Conservation (phyloP, 2,888 invertebrate species). For the Thecophora atra region DNA sequence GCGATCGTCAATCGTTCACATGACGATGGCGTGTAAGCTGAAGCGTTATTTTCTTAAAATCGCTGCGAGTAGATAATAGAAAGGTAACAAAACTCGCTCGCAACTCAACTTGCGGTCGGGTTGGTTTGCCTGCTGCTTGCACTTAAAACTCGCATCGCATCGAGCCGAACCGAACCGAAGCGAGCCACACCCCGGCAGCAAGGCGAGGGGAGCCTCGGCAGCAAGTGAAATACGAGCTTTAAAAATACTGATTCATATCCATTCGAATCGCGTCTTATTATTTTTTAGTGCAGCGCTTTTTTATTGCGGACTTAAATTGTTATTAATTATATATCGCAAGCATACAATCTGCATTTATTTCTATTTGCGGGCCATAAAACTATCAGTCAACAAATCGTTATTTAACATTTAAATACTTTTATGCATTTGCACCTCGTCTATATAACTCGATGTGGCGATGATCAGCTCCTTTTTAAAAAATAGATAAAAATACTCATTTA, state of each 20-base stretch:
- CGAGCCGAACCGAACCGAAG: too few species aligned
- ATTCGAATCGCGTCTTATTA: not conserved
- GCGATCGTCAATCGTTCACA: not conserved
- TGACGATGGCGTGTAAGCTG: constrained; percentile 13
- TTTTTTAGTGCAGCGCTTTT: not conserved
- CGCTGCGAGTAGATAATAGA: too few species aligned
- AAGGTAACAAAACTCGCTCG: too few species aligned
- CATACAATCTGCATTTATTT: constrained; percentile 24
- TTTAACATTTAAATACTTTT: constrained; percentile 6
- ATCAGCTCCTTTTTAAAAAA: constrained; percentile 1
- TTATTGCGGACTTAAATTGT: constrained; percentile 15
- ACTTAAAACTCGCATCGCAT: too few species aligned
- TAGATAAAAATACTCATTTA: constrained; percentile 23
- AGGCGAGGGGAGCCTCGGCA: not conserved
- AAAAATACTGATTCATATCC: not conserved
- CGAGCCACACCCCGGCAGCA: too few species aligned
- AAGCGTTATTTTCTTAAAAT: too few species aligned
- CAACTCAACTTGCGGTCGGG: too few species aligned
- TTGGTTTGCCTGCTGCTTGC: too few species aligned
- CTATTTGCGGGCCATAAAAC: constrained; percentile 24
- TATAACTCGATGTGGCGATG: not conserved
- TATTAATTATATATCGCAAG: constrained; percentile 28
- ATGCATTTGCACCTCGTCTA: not conserved
- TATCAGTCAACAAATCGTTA: constrained; percentile 28
- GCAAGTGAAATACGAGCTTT: not conserved